Evolutionary conservation across 2,113 vertebrate genomes (phyloP), one percentile per base, ranked within the genome.

Genomic region (Alouatta palliata): DNA sequence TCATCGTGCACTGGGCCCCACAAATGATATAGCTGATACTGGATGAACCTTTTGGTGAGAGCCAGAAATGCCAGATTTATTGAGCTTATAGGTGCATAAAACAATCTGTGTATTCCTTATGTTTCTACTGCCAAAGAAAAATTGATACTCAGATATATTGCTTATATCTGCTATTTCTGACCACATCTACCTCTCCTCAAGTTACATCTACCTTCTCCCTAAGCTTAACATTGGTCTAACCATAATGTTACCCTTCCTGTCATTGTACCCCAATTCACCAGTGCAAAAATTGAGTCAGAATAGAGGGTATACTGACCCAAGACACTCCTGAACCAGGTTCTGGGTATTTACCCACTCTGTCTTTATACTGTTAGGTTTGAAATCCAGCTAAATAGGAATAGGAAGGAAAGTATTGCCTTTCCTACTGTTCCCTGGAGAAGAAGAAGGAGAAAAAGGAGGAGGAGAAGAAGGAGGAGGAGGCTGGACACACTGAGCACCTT

Each of bases 91-190:
- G 56, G 84, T 95, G 88, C 16, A 52, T 91, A 88, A 61, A 79
- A 80, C 82, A 75, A 77, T 10, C 35, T 91, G 1, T 56, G 11
- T 85, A 64, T 87, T 97, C 56, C 52, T 80, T 58, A 88, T 52
- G 35, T 3, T 87, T 97, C 58, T 80, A 73, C 35, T 87, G 40
- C 27, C 45, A 91, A 88, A 92, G 43, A 75, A 92, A 89, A 77
- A 16, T 0, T 32, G 21, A 54, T 92, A 91, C 68, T 70, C 81
- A 92, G 54, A 84, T 94, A 95, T 85, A 20, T 35, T 77, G 47
- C 9, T 64, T 93, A 80, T 16, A 70, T 95, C 40, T 91, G 52
- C 71, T 75, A 90, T 86, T 96, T 86, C 45, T 86, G 73, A 64
- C n/a, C 12, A 12, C 13, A 52, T 84, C 54, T 84, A 40, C 71